These are phyloP conservation scores for Oncorhynchus kisutch DNA, from an alignment of 2,113 vertebrate species.

Conservation along the genomic window DNA sequence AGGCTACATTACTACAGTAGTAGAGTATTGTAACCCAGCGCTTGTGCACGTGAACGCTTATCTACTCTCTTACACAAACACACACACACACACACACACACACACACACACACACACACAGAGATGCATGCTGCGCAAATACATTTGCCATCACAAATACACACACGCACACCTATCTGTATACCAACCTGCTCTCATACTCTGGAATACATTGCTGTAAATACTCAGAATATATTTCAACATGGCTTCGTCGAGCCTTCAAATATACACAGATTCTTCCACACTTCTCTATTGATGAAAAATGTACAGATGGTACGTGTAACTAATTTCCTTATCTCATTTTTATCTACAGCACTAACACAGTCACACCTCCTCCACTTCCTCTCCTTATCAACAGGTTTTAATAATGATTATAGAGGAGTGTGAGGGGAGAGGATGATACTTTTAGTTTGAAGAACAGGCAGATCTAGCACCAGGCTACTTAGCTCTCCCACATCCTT, in stretches of 20 bases:
- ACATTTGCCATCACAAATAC: too few relatives aligned
- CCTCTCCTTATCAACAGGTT: neutral
- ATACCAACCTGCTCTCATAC: too few relatives aligned
- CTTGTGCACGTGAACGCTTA: too few relatives aligned
- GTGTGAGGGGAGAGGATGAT: too few relatives aligned
- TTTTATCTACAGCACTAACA: neutral
- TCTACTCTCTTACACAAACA: constrained; percentile 17
- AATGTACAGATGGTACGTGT: too few relatives aligned
- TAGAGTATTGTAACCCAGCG: too few relatives aligned
- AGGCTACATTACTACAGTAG: too few relatives aligned
- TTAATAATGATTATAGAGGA: neutral
- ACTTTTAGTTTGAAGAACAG: too few relatives aligned
- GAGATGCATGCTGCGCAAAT: too few relatives aligned
- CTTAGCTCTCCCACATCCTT: too few relatives aligned
- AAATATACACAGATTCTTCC: neutral
- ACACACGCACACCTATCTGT: neutral
- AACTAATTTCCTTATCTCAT: neutral
- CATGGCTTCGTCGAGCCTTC: neutral
- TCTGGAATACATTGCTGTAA: neutral
- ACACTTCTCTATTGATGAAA: too few relatives aligned
- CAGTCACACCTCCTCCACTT: neutral
- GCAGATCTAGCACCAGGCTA: too few relatives aligned
- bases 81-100: constrained; percentile 33
- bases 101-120: constrained; percentile 3
- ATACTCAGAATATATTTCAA: neutral